Conservation (phyloP, 2,888 invertebrate genomes). For the Drosophila setosimentum region DNA sequence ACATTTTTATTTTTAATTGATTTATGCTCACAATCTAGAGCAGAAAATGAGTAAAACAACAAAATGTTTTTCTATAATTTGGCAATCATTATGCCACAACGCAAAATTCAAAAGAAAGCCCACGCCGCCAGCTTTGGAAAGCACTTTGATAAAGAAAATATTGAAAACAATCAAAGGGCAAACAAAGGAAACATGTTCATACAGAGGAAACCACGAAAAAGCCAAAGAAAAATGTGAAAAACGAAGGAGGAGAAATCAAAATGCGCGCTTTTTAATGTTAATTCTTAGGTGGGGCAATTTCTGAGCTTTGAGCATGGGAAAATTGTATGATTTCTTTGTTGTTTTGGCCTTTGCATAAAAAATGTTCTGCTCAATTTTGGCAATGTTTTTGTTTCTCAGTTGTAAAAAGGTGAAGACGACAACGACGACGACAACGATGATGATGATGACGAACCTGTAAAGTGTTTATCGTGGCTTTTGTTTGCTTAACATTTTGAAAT, state of each 20-base stretch:
- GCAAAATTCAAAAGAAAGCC: constrained; percentile 22
- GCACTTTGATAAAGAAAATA: constrained; percentile 68
- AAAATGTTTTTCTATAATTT: constrained; percentile 31
- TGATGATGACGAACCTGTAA: constrained; percentile 6
- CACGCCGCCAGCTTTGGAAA: constrained; percentile 32
- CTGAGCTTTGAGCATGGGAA: constrained; percentile 4
- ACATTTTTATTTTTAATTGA: background rate
- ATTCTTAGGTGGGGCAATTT: constrained; percentile 27
- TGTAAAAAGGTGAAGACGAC: constrained; percentile 35
- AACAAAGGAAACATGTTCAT: constrained; percentile 33
- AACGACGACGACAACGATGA: background rate
- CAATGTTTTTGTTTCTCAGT: constrained; percentile 45
- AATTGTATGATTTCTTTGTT: constrained; percentile 45
- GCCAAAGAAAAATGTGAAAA: constrained; percentile 1
- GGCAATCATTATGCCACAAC: constrained; percentile 42
- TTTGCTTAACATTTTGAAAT: constrained; percentile 31
- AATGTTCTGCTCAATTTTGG: constrained; percentile 48
- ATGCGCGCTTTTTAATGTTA: constrained; percentile 54
- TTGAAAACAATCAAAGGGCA: constrained; percentile 60
- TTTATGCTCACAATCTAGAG: background rate
- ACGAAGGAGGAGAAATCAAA: constrained; percentile 40
- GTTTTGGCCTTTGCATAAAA: constrained; percentile 54
- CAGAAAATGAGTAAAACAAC: constrained; percentile 2
- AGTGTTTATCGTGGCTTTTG: constrained; percentile 41
- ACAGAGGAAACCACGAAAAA: constrained; percentile 27